phyloP scores from a whole-genome alignment of 1,140 invertebrate species.

The Drosophila tristis region DNA sequence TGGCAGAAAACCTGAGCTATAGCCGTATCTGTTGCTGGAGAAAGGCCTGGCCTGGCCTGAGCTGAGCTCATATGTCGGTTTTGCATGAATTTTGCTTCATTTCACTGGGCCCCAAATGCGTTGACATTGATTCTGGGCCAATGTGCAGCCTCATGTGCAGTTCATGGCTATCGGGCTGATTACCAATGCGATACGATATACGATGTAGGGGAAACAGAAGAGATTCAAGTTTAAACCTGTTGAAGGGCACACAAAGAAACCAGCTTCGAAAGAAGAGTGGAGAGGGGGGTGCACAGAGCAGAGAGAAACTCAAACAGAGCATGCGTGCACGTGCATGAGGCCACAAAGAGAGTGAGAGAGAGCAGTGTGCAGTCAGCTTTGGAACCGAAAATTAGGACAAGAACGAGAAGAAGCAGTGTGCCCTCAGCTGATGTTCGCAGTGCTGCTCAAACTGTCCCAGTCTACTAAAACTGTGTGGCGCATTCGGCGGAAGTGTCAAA shows the following conservation, averaged over 20 bases:
- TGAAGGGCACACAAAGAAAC: constrained; percentile 51
- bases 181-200: constrained; percentile 9
- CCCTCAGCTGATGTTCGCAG: constrained; percentile 24
- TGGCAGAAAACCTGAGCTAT: constrained; percentile 16
- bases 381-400: constrained; percentile 57
- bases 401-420: constrained; percentile 49
- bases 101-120: constrained; percentile 45
- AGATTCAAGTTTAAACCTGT: constrained; percentile 36
- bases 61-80: too few relatives aligned
- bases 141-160: constrained; percentile 39
- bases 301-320: constrained; percentile 31
- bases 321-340: constrained; percentile 56
- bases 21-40: constrained; percentile 39
- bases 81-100: constrained; percentile 23
- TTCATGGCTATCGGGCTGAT: constrained; percentile 58
- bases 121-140: constrained; percentile 59
- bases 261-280: constrained; percentile 16
- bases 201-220: constrained; percentile 2
- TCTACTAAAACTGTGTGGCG: constrained; percentile 17
- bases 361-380: constrained; percentile 5
- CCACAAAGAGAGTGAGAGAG: constrained; percentile 41
- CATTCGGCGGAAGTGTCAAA: constrained; percentile 40
- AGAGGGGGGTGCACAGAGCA: background rate
- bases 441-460: constrained; percentile 50
- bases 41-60: constrained; percentile 8